These are phyloP conservation scores for Enteromius trimaculatus DNA, from an alignment of 2,797 vertebrate species.

Conservation along the genomic window DNA sequence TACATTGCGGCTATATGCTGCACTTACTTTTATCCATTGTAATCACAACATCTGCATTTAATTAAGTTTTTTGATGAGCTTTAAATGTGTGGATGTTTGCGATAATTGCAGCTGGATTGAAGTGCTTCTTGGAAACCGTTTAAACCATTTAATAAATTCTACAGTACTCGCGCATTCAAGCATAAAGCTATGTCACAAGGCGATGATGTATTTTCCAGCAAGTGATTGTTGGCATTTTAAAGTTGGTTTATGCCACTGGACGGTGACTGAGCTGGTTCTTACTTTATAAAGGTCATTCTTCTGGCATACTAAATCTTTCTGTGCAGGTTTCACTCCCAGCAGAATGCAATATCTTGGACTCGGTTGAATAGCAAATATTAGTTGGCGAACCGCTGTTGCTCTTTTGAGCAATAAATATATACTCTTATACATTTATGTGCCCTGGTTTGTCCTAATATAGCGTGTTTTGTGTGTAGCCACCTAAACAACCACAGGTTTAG, in stretches of 20 bases:
- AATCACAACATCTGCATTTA: constrained; percentile 29
- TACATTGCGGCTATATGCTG: neutral
- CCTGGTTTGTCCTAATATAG: constrained; percentile 19
- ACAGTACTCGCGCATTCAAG: constrained; percentile 3
- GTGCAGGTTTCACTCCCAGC: constrained; percentile 20
- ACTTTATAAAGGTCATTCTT: constrained; percentile 39
- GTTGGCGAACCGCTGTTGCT: constrained; percentile 20
- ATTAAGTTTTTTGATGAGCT: constrained; percentile 8
- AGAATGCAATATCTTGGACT: constrained; percentile 42
- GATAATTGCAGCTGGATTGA: constrained; percentile 29
- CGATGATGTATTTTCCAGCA: constrained; percentile 39
- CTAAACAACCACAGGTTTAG: constrained; percentile 45
- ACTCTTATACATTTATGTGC: constrained; percentile 14
- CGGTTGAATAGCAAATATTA: constrained; percentile 34
- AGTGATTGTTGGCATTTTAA: constrained; percentile 39
- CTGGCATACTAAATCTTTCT: constrained; percentile 41
- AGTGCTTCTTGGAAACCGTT: constrained; percentile 18
- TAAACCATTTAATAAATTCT: constrained; percentile 4
- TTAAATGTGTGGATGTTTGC: constrained; percentile 22
- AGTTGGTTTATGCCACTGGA: constrained; percentile 42
- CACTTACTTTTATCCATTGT: neutral
- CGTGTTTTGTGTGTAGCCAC: constrained; percentile 23
- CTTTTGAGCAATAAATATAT: constrained; percentile 37
- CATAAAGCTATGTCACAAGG: constrained; percentile 27
- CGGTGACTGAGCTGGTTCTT: constrained; percentile 37